A percentile compares a stretch with the other conserved stretches of the same genome.
phyloP scores from a whole-genome alignment of 2,113 vertebrate genomes.

The Upupa epops region DNA sequence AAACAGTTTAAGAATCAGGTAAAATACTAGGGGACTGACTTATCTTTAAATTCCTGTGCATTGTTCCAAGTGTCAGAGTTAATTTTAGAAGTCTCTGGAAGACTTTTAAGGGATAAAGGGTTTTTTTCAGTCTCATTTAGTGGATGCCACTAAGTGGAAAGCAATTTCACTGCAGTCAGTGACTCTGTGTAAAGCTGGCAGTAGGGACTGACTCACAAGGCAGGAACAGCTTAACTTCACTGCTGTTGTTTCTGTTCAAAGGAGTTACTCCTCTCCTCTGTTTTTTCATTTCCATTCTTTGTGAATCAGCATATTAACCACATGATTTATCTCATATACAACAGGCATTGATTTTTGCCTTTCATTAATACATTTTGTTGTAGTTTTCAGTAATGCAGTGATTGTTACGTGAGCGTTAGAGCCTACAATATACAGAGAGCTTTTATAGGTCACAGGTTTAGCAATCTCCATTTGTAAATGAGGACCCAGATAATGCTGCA shows the following conservation, averaged over 20 bases:
- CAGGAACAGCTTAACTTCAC: not conserved
- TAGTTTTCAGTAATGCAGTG: not conserved
- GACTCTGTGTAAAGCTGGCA: not conserved
- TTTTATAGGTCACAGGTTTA: not conserved
- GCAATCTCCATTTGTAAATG: not conserved
- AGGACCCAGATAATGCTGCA: not conserved
- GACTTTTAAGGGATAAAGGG: not conserved
- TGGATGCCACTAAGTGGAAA: accelerated
- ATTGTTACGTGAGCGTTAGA: not conserved
- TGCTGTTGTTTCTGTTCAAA: not conserved
- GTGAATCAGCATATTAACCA: not conserved
- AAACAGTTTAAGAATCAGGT: too few relatives aligned
- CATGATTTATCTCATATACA: not conserved
- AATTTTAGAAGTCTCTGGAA: not conserved
- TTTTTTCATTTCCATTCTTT: not conserved
- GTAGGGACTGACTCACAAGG: not conserved
- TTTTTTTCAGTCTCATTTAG: not conserved
- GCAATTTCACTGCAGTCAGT: not conserved
- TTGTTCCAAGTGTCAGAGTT: not conserved
- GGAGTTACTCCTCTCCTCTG: not conserved
- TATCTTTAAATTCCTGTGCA: not conserved
- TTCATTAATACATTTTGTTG: not conserved
- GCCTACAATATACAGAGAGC: not conserved
- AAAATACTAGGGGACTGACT: not conserved
- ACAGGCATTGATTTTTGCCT: not conserved